These are phyloP conservation scores for Pica pica DNA, from an alignment of 2,113 vertebrate species.

Conservation along the genomic window DNA sequence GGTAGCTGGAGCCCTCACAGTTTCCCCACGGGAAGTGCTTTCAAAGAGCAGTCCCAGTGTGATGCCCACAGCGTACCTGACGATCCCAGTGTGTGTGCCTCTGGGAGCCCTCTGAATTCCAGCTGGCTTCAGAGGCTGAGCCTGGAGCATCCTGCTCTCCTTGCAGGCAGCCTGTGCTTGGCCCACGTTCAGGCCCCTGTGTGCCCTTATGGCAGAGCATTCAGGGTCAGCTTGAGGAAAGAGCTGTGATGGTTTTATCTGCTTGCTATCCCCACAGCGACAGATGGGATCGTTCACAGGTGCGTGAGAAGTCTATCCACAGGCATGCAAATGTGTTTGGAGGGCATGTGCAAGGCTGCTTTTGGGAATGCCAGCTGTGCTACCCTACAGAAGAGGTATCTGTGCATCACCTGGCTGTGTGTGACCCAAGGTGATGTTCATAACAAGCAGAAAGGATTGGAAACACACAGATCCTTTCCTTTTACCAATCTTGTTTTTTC, in stretches of 20 bases:
- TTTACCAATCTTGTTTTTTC: neutral
- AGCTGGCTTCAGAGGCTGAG: neutral
- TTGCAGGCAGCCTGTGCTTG: neutral
- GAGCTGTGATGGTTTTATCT: neutral
- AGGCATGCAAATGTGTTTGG: neutral
- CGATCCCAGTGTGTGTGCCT: neutral
- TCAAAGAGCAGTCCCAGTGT: neutral
- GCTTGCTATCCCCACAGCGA: neutral
- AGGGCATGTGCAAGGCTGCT: neutral
- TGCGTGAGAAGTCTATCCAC: neutral
- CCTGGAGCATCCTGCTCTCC: neutral
- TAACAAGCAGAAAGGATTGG: neutral
- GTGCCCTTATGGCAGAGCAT: neutral
- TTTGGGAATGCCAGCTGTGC: neutral
- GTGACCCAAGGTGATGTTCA: neutral
- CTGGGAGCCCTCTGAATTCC: neutral
- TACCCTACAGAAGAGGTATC: neutral
- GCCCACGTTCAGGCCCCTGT: fast-evolving
- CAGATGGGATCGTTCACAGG: neutral
- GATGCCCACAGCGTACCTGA: fast-evolving
- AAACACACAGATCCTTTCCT: neutral
- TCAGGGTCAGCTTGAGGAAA: neutral
- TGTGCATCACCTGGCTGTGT: neutral
- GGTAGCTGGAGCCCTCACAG: fast-evolving
- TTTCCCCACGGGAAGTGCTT: fast-evolving